These are phyloP conservation scores for Drosophila mauritiana DNA, from an alignment of 1,140 invertebrate genomes.

Conservation along the genomic window DNA sequence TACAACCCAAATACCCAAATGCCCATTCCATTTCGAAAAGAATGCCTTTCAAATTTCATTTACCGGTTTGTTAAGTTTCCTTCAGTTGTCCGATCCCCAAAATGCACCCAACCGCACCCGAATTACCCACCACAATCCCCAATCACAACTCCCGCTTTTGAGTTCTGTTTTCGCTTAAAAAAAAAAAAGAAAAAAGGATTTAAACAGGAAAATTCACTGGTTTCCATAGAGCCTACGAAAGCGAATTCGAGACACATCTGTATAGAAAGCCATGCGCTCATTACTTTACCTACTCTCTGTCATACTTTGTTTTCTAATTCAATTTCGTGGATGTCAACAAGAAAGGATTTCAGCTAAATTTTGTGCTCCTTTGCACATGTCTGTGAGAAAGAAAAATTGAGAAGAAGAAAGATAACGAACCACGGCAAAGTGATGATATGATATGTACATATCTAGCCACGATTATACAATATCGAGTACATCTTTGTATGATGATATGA, in stretches of 20 bases:
- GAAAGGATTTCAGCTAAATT: conserved; percentile 71
- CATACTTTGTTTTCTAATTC: conserved; percentile 73
- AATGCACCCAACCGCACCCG: conserved; percentile 27
- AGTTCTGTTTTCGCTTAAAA: conserved; percentile 61
- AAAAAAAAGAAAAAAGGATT: conserved; percentile 38
- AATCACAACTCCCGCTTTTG: conserved; percentile 18
- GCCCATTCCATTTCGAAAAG: conserved; percentile 62
- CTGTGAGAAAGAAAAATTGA: conserved; percentile 23
- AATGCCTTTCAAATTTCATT: conserved; percentile 57
- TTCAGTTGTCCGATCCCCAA: conserved; percentile 62
- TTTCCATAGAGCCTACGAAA: conserved; percentile 47
- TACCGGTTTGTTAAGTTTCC: conserved; percentile 58
- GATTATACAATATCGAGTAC: conserved; percentile 61
- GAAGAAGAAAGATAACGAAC: conserved; percentile 8
- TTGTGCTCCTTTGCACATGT: conserved; percentile 62
- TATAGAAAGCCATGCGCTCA: conserved; percentile 56
- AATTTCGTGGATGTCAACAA: conserved; percentile 60
- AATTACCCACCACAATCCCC: conserved; percentile 27
- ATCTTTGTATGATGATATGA: conserved; percentile 69
- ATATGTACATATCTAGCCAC: conserved; percentile 57
- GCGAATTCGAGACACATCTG: conserved; percentile 66
- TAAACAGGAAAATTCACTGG: conserved; percentile 44
- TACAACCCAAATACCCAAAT: conserved; percentile 52
- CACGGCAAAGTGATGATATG: conserved; percentile 19
- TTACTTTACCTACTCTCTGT: conserved; percentile 70